A percentile compares a stretch with the other conserved stretches of the same genome.
phyloP scores from a whole-genome alignment of 2,797 vertebrate genomes.

The Cichlasoma orientale region DNA sequence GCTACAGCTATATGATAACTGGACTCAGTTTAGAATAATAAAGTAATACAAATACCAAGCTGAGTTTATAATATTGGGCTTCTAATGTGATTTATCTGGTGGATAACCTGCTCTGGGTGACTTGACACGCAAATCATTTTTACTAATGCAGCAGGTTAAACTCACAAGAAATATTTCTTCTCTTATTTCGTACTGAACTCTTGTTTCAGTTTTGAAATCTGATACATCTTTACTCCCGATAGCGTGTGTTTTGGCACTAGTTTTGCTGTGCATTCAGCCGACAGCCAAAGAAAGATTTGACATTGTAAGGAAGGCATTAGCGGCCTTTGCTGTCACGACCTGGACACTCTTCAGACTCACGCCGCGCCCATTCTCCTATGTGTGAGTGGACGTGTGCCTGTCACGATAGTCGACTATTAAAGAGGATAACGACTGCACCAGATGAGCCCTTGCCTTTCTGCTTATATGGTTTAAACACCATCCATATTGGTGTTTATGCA shows the following conservation, averaged over 20 bases:
- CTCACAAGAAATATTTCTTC: slow-evolving; percentile 5
- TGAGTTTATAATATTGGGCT: background rate
- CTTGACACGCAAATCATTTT: slow-evolving; percentile 76
- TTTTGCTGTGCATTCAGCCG: background rate
- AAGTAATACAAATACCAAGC: background rate
- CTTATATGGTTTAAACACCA: slow-evolving; percentile 52
- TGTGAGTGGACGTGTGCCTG: slow-evolving; percentile 57
- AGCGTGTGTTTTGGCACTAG: background rate
- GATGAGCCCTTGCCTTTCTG: slow-evolving; percentile 60
- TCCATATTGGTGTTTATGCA: slow-evolving; percentile 62
- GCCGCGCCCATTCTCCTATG: background rate
- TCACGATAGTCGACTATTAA: slow-evolving; percentile 65
- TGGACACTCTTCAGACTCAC: slow-evolving; percentile 4
- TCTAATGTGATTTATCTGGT: slow-evolving; percentile 74
- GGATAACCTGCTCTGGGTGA: slow-evolving; percentile 65
- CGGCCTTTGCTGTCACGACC: background rate
- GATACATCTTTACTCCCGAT: background rate
- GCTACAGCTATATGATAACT: too few species aligned
- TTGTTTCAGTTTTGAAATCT: background rate
- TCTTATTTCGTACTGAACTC: background rate
- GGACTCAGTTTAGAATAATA: background rate
- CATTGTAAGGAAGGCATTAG: slow-evolving; percentile 58
- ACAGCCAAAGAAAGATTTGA: slow-evolving; percentile 23
- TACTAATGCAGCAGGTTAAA: slow-evolving; percentile 53
- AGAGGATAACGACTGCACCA: slow-evolving; percentile 72